Base-by-base conservation (phyloP, 2,888 invertebrate genomes). In the Aphodius sticticus region DNA sequence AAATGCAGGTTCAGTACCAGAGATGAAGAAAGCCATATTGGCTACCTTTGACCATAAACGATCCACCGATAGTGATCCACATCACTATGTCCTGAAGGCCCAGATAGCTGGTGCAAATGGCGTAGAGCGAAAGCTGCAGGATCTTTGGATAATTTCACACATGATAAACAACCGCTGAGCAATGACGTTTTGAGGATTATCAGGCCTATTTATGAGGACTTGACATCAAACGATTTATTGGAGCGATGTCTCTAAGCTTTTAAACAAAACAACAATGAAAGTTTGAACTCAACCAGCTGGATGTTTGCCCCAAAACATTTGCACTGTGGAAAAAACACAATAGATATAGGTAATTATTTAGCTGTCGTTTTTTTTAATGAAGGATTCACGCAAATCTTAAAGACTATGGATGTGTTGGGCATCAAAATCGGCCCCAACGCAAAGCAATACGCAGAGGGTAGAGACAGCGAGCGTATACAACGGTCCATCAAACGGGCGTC, bases 201-300 rank as follows among this genome's bases (percentile, higher is more conserved):
- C 69, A 15, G n/a, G 77, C 81, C 80, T 6, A 76, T 81, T 37
- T 81, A 77, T 69, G 80, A 81, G 77, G 78, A 81, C 77, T 78
- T 82, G 77, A 77, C 80, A 38, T 35, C 16, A 70, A 77, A 81
- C 69, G 77, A 81, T 38, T 78, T 81, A 75, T 77, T 82, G 72
- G 72, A 76, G 69, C 77, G 81, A 35, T 81, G 80, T 78, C 75
- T 78, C 12, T 74, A 72, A 6, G 70, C 38, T 53, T 38, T 76
- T 26, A 78, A 74, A 4, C 78, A 78, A 37, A 78, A 78, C 26
- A 74, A 74, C 12, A 74, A 74, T 36, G 74, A 78, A 75, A 69
- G 69, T 15, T 78, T 79, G 14, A 80, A 81, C n/a, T 81, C 77
- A 14, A 26, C 69, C 36, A 36, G 77, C 69, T 81, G 81, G 81